Percentiles rank a stretch among this genome's conserved stretches.
phyloP scores from a whole-genome alignment of 2,113 vertebrate genomes.

The Ceyx cyanopectus region DNA sequence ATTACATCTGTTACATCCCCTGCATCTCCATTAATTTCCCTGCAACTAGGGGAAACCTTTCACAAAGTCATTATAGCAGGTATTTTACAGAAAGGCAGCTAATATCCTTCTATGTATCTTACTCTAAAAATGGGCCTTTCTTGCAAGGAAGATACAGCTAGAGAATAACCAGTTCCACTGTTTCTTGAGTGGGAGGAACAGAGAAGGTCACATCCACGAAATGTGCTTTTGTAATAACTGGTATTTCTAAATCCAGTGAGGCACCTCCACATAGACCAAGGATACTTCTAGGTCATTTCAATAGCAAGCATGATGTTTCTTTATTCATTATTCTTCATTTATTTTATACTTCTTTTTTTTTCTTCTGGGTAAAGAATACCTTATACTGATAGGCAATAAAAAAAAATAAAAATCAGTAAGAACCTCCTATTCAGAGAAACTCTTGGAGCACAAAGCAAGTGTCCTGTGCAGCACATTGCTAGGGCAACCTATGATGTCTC shows the following conservation, averaged over 20 bases:
- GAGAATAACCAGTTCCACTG: neutral
- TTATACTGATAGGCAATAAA: neutral
- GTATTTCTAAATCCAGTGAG: constrained; percentile 6
- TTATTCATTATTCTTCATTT: too few species aligned
- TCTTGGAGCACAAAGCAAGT: neutral
- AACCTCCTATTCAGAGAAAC: neutral
- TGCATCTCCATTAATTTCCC: neutral
- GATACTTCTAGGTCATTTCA: neutral
- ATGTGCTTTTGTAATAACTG: neutral
- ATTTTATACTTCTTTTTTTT: neutral
- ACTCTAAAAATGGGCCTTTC: neutral
- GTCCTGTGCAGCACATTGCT: neutral
- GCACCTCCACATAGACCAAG: neutral
- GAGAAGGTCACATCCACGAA: neutral
- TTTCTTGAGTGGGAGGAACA: neutral
- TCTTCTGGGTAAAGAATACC: neutral
- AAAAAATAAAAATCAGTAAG: neutral
- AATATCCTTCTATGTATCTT: neutral
- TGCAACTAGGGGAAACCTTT: neutral
- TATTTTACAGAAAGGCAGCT: neutral
- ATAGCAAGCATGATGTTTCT: neutral
- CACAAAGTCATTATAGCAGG: neutral
- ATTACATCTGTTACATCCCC: neutral
- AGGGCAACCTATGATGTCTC: neutral
- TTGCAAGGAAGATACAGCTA: neutral